phyloP scores from a whole-genome alignment of 2,888 invertebrate species.

The Piscicola geometra region DNA sequence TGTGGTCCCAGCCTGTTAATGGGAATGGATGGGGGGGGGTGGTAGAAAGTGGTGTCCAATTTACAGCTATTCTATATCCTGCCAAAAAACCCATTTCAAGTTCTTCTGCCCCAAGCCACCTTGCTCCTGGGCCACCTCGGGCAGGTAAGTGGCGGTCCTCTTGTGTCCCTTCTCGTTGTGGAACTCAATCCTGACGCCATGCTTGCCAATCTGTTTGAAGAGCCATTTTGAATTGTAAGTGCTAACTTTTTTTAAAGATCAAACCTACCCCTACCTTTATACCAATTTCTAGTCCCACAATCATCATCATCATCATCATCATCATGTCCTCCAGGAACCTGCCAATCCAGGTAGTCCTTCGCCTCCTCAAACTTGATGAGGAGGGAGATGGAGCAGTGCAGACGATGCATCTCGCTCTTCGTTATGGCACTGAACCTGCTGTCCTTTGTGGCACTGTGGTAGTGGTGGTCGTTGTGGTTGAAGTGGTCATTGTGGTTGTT shows the following conservation, averaged over 20 bases:
- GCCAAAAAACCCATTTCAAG: too few species aligned
- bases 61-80: too few species aligned
- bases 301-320: too few species aligned
- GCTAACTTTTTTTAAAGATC: too few species aligned
- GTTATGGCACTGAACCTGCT: conserved; percentile 91
- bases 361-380: conserved; percentile 94
- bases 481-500: too few species aligned
- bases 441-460: conserved; percentile 89
- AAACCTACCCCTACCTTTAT: too few species aligned
- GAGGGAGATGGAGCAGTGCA: conserved; percentile 92
- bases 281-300: too few species aligned
- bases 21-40: neutral
- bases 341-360: conserved; percentile 91
- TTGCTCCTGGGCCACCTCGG: conserved; percentile 96
- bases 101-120: too few species aligned
- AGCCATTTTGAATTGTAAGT: too few species aligned
- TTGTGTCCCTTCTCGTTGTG: conserved; percentile 83
- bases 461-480: too few species aligned
- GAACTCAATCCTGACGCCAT: conserved; percentile 97
- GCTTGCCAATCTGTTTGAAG: conserved; percentile 65
- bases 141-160: conserved; percentile 94
- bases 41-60: neutral
- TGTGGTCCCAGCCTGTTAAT: conserved; percentile 87
- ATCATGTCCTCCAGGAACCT: conserved; percentile 60
- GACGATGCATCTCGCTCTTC: conserved; percentile 82